phyloP scores from a whole-genome alignment of 2,888 invertebrate species.

The Lobophora halterata region DNA sequence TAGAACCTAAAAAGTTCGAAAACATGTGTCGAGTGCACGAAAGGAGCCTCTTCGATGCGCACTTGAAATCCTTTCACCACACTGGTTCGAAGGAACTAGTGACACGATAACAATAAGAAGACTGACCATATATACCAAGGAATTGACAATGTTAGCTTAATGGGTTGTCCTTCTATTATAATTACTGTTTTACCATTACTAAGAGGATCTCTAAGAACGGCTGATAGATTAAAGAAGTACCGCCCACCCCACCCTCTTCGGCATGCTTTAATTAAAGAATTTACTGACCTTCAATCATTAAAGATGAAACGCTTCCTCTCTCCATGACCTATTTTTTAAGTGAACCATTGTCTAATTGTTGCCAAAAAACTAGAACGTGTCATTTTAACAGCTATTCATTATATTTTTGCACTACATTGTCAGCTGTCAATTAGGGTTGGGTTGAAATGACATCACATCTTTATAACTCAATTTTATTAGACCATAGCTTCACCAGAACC shows the following conservation, averaged over 20 bases:
- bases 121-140: no score
- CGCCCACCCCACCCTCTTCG: constrained; percentile 22
- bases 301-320: constrained; percentile 12
- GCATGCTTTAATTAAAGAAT: constrained; percentile 28
- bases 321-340: constrained; percentile 27
- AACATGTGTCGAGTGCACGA: no score
- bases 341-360: constrained; percentile 12
- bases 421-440: constrained; percentile 23
- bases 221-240: constrained; percentile 13
- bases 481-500: constrained; percentile 3
- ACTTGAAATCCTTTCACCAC: no score
- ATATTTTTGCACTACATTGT: constrained; percentile 34
- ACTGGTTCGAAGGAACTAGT: no score
- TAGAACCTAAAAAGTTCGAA: no score
- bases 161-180: no score
- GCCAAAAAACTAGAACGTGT: constrained; percentile 36
- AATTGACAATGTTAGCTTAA: no score
- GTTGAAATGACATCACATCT: constrained; percentile 29
- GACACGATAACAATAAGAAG: no score
- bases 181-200: no score
- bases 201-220: constrained; percentile 13
- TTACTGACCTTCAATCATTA: constrained; percentile 20
- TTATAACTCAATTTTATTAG: constrained; percentile 24
- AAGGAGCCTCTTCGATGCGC: no score
- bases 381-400: constrained; percentile 37